phyloP scores from a whole-genome alignment of 1,140 invertebrate species.

The Philopotamus ludificatus region DNA sequence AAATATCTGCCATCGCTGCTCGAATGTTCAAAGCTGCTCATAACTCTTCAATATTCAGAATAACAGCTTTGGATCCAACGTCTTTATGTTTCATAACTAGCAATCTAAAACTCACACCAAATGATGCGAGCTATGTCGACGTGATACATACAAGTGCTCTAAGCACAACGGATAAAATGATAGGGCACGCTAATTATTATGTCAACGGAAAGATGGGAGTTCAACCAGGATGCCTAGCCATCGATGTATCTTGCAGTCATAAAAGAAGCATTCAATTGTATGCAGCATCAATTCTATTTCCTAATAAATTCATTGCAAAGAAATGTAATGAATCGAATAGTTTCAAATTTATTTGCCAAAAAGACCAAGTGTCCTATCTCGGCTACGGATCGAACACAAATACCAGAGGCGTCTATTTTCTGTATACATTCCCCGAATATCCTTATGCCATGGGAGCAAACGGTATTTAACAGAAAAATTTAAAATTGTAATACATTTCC shows the following conservation, averaged over 20 bases:
- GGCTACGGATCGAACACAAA: constrained; percentile 6
- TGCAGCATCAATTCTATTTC: constrained; percentile 23
- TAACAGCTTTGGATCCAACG: constrained; percentile 36
- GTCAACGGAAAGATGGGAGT: constrained; percentile 23
- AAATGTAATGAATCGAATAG: not conserved
- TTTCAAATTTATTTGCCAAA: not conserved
- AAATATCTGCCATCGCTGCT: constrained; percentile 30
- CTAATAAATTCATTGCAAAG: constrained; percentile 20
- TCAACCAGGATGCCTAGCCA: constrained; percentile 25
- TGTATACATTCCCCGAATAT: no score
- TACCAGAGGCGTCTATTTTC: not conserved
- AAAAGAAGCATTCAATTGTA: constrained; percentile 21
- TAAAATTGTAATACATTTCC: no score
- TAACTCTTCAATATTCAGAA: constrained; percentile 8
- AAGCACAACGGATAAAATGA: constrained; percentile 11
- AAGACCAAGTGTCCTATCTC: not conserved
- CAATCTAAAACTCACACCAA: not conserved
- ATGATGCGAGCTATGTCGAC: constrained; percentile 35
- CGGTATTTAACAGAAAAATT: no score
- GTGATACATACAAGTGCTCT: constrained; percentile 33
- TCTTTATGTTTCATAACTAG: constrained; percentile 24
- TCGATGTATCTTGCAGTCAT: constrained; percentile 27
- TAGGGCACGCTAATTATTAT: constrained; percentile 35
- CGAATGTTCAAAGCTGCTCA: constrained; percentile 12
- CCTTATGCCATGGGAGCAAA: no score